Percentiles rank a stretch among this genome's conserved stretches.
These are phyloP conservation scores for Torymus aiolomorphi DNA, from an alignment of 2,888 invertebrate genomes.

Conservation along the genomic window DNA sequence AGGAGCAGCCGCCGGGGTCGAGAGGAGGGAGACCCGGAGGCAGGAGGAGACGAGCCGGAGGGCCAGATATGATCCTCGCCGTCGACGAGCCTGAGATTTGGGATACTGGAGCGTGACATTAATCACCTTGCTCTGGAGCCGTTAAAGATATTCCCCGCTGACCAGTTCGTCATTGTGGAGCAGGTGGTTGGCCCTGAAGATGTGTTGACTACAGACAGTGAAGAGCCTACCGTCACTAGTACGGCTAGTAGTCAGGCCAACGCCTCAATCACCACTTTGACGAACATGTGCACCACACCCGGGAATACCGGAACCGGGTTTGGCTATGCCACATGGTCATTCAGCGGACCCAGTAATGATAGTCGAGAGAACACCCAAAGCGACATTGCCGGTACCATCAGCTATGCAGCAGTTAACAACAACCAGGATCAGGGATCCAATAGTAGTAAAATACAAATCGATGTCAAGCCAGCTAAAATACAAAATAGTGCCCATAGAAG, in stretches of 20 bases:
- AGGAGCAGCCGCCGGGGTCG: neutral
- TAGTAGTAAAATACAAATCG: constrained; percentile 73
- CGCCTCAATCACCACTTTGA: constrained; percentile 69
- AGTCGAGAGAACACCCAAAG: constrained; percentile 71
- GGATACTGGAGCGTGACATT: constrained; percentile 75
- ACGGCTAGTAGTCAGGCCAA: constrained; percentile 64
- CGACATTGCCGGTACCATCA: constrained; percentile 72
- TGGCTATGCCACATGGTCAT: constrained; percentile 73
- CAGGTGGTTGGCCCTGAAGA: constrained; percentile 71
- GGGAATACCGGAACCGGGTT: constrained; percentile 74
- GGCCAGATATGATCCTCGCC: constrained; percentile 66
- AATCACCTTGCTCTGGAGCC: constrained; percentile 67
- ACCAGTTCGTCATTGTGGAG: constrained; percentile 74
- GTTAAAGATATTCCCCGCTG: constrained; percentile 74
- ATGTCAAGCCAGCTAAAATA: constrained; percentile 72
- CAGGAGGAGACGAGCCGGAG: constrained; percentile 11
- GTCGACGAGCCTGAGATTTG: constrained; percentile 59
- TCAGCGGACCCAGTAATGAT: constrained; percentile 72
- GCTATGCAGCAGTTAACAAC: constrained; percentile 73
- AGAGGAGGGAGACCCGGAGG: neutral
- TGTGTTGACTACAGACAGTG: constrained; percentile 69
- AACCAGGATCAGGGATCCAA: constrained; percentile 73
- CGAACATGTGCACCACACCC: constrained; percentile 75
- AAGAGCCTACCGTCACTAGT: constrained; percentile 64
- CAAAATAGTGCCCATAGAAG: constrained; percentile 71